Evolutionary conservation across 2,797 vertebrate species (phyloP).

Genomic region (Melanotaenia parkinsoni): DNA sequence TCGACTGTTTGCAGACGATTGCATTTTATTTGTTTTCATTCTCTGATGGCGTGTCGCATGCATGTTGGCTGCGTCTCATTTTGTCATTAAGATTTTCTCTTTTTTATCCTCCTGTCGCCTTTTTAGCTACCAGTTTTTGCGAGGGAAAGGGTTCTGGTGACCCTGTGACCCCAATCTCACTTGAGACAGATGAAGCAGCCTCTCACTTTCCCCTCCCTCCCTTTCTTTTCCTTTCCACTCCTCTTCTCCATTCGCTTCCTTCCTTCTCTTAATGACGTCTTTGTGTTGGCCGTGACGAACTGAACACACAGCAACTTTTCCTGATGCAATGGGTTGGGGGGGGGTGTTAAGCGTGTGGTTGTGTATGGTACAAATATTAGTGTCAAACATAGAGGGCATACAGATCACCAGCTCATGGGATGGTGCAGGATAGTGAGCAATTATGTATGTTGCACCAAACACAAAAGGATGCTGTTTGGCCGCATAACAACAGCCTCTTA

Average conservation of each 20-base stretch:
- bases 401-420: slow-evolving; percentile 58
- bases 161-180: slow-evolving; percentile 81
- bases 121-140: slow-evolving; percentile 58
- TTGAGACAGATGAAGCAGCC: slow-evolving; percentile 81
- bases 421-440: slow-evolving; percentile 60
- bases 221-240: slow-evolving; percentile 3
- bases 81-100: slow-evolving; percentile 61
- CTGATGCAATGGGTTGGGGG: slow-evolving; percentile 18
- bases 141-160: slow-evolving; percentile 72
- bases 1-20: slow-evolving; percentile 60
- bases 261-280: slow-evolving; percentile 67
- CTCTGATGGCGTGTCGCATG: slow-evolving; percentile 65
- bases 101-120: slow-evolving; percentile 24
- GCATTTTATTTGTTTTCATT: slow-evolving; percentile 77
- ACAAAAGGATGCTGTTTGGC: slow-evolving; percentile 65
- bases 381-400: slow-evolving; percentile 74
- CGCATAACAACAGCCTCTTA: slow-evolving; percentile 65
- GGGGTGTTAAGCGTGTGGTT: slow-evolving; percentile 13
- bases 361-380: slow-evolving; percentile 71
- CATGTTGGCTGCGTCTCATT: slow-evolving; percentile 69
- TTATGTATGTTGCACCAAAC: slow-evolving; percentile 65
- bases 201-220: slow-evolving; percentile 26
- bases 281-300: slow-evolving; percentile 66
- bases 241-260: slow-evolving; percentile 27
- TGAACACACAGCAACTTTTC: slow-evolving; percentile 64